Conservation (phyloP, 2,797 vertebrate genomes). For the Macropus fuliginosus region DNA sequence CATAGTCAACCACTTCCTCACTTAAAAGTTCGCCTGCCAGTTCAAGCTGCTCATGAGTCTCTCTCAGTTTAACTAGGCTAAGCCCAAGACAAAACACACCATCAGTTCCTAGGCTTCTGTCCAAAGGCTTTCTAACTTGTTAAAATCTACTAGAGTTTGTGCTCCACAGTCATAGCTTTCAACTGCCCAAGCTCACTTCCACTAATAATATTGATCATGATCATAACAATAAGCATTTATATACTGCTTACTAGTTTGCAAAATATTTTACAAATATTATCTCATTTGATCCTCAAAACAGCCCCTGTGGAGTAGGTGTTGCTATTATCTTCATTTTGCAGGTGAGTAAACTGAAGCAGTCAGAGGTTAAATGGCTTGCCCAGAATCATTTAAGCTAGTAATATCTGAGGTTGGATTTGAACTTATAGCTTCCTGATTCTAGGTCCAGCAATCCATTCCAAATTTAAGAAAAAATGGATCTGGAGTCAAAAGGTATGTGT, state of each 20-base stretch:
- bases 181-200: neutral
- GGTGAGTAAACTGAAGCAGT: neutral
- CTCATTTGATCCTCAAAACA: neutral
- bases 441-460: neutral
- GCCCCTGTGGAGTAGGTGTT: neutral
- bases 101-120: neutral
- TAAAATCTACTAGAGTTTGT: neutral
- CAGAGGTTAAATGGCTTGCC: neutral
- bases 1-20: neutral
- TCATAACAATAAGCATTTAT: neutral
- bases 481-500: neutral
- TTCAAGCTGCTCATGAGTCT: neutral
- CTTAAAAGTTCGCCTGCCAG: neutral
- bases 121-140: neutral
- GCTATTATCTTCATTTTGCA: neutral
- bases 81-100: neutral
- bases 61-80: neutral
- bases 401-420: neutral
- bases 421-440: neutral
- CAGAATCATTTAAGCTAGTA: neutral
- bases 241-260: neutral
- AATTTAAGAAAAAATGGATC: neutral
- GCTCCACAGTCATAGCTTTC: neutral
- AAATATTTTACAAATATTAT: neutral
- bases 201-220: too few species aligned